Percentiles rank a stretch among this genome's conserved stretches.
These are phyloP conservation scores for Drosophila novamexicana DNA, from an alignment of 1,140 invertebrate species.

Conservation along the genomic window DNA sequence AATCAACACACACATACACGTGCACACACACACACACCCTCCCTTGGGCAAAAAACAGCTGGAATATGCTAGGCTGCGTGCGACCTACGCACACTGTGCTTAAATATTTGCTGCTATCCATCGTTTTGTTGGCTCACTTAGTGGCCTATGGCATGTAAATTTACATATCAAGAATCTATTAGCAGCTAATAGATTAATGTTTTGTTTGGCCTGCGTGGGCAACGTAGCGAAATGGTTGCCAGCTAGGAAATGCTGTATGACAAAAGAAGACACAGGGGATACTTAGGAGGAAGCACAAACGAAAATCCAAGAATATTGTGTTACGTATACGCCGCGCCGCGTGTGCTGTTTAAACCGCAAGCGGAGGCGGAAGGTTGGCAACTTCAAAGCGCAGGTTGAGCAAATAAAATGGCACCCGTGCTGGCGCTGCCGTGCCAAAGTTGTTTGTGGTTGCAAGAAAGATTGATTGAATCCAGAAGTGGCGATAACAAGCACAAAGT, in stretches of 20 bases:
- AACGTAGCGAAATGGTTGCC: slow-evolving; percentile 28
- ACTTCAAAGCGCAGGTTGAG: slow-evolving; percentile 8
- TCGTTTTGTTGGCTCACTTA: slow-evolving; percentile 49
- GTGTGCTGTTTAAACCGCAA: background rate
- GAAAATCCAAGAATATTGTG: slow-evolving; percentile 61
- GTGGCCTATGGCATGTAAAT: slow-evolving; percentile 62
- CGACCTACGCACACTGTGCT: slow-evolving; percentile 47
- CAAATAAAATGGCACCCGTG: slow-evolving; percentile 55
- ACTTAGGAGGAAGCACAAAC: slow-evolving; percentile 18
- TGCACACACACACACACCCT: background rate
- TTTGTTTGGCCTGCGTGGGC: slow-evolving; percentile 48
- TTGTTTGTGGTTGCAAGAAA: slow-evolving; percentile 62
- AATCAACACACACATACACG: background rate
- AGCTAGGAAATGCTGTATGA: background rate
- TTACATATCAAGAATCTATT: slow-evolving; percentile 76
- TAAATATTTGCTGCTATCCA: slow-evolving; percentile 63
- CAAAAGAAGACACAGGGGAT: background rate
- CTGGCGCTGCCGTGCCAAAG: slow-evolving; percentile 50
- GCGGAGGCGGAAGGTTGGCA: background rate
- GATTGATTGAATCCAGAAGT: slow-evolving; percentile 82
- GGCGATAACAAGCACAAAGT: slow-evolving; percentile 77
- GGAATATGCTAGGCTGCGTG: slow-evolving; percentile 13
- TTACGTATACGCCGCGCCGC: slow-evolving; percentile 56
- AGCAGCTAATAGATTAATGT: slow-evolving; percentile 78
- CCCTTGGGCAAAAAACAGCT: slow-evolving; percentile 17